phyloP scores from a whole-genome alignment of 2,888 invertebrate species.

The Diploptera punctata region DNA sequence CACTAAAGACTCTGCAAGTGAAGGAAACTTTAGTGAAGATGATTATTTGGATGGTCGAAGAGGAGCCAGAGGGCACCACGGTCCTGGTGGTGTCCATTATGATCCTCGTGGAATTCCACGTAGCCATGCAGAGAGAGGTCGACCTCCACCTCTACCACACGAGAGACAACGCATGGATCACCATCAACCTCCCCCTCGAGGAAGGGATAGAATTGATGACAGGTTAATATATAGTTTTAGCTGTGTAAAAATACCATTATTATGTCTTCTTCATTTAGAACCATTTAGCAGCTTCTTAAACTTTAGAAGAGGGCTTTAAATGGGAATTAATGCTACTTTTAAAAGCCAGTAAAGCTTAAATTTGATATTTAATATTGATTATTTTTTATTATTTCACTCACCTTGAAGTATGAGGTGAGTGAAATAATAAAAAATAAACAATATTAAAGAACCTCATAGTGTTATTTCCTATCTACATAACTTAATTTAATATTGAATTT shows the following conservation, averaged over 20 bases:
- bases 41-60: conserved; percentile 59
- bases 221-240: no score
- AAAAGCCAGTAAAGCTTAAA: no score
- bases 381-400: no score
- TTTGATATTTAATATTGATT: no score
- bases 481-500: no score
- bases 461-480: no score
- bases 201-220: conserved; percentile 36
- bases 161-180: conserved; percentile 40
- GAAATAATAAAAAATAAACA: no score
- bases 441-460: no score
- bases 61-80: conserved; percentile 50
- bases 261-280: neutral
- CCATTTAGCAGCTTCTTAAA: neutral
- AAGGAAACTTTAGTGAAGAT: conserved; percentile 73
- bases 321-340: no score
- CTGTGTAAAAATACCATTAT: neutral
- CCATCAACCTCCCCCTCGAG: conserved; percentile 52
- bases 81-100: conserved; percentile 48
- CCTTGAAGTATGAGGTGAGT: no score
- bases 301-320: no score
- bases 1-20: conserved; percentile 78
- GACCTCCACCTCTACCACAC: conserved; percentile 54
- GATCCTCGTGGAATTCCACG: conserved; percentile 56
- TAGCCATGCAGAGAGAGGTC: conserved; percentile 62